Evolutionary conservation across 2,113 vertebrate species (phyloP), one percentile per base, ranked within the genome.

Genomic region (Hemibagrus wyckioides): DNA sequence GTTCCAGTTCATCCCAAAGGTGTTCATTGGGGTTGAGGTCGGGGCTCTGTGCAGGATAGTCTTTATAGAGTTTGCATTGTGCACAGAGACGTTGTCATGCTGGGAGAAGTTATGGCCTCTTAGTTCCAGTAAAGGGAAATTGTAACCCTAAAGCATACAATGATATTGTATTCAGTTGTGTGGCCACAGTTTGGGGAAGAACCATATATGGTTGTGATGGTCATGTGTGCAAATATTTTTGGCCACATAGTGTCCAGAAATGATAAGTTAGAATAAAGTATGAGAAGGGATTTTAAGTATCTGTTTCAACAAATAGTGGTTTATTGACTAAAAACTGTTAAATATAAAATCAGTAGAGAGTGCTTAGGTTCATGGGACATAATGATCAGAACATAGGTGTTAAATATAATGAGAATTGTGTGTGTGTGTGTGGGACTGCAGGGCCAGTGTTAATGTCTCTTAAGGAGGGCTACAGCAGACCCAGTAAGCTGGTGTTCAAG

Each of bases 381-480:
- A n/a, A n/a, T n/a, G n/a, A n/a, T n/a, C n/a, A 10, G 48, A 21
- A 33, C 9, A 73, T 13, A 73, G 25, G 10, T 9, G 39, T 13
- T 79, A 79, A 54, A 79, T 79, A 69, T 19, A 39, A 11, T 79
- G 61, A 44, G 41, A 77, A 19, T 57, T 67, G 59, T 86, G 33
- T 86, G n/a, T 84, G 48, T 17, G 84, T 83, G 30, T 92, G 3
- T 89, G 48, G 88, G 56, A 71, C 65, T 77, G 82, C 90, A 99
- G 98, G 98, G 88, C 98, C 98, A 0, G 97, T 99, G 85, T 92
- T 99, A 93, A 96, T 99, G 95, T 99, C 98, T 0, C 93, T 99
- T 89, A 99, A 98, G 91, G 97, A 99, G 82, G 97, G 97, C 80
- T 99, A 98, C 92, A 96, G 95, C 88, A 96, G 93, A 75, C 96